Evolutionary conservation across 2,797 vertebrate genomes (phyloP), one percentile per base, ranked within the genome.

Genomic region (Sciurus vulgaris): DNA sequence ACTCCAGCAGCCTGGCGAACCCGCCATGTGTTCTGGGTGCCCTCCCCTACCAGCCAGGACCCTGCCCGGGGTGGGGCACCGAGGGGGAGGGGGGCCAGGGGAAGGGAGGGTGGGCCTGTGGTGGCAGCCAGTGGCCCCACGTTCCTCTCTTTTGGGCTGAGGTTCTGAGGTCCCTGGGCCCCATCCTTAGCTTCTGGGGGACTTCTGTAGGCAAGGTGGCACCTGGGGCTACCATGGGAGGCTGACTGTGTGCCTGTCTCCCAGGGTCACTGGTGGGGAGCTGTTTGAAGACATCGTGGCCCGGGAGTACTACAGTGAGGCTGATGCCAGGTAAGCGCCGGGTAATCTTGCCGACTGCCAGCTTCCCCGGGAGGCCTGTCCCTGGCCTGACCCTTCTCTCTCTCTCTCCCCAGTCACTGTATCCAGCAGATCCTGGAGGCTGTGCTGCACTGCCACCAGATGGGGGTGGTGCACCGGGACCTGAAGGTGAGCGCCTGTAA

Each of bases 361-460:
- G 47, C 28, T 26, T 59, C 61, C 79, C 2, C 0, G 1, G 56
- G 28, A 56, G 22, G 44, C 47, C 59, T 4, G 8, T 41, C 26
- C 54, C 44, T 84, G 78, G 33, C 13, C 0, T 38, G 13, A n/a
- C 81, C 61, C 67, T n/a, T 69, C 10, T 47, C 11, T 63, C 69
- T 63, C 69, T 93, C 96, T 98, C 90, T 96, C 90, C 61, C 1
- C 98, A 99, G 99, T 94, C 99, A 99, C 96, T 99, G 99, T 97
- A 99, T 99, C 98, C 99, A 99, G 98, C 99, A 99, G 98, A 99
- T 99, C 96, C 94, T 99, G 98, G 99, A 99, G 98, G 99, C 99
- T 0, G 99, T 99, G 93, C 99, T 99, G 44, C 99, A 99, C 93
- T 99, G 99, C 98, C 99, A 99, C 97, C 99, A 99, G 98, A 99